These are phyloP conservation scores for Semaprochilodus insignis DNA, from an alignment of 2,797 vertebrate species.

Conservation along the genomic window DNA sequence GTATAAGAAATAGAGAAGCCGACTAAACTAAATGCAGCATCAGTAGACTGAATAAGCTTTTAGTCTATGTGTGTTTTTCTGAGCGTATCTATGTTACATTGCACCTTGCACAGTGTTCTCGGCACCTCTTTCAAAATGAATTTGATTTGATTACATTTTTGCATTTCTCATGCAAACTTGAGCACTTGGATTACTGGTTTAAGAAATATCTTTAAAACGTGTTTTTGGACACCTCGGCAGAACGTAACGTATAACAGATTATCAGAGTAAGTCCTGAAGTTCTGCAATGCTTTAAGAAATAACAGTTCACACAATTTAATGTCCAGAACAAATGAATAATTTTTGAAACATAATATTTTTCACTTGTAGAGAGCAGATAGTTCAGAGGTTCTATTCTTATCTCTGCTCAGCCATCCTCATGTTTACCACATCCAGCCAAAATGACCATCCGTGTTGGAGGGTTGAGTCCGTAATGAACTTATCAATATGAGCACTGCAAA, in stretches of 20 bases:
- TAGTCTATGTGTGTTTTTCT: too few species aligned
- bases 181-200: not conserved
- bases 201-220: not conserved
- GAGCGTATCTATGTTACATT: not conserved
- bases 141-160: not conserved
- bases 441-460: not conserved
- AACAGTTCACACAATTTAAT: constrained; percentile 1
- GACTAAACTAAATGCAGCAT: too few species aligned
- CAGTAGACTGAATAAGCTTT: not conserved
- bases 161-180: not conserved
- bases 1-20: too few species aligned
- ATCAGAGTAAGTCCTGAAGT: not conserved
- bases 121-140: not conserved
- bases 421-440: not conserved
- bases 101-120: not conserved
- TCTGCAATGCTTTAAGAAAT: not conserved
- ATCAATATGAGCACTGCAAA: not conserved
- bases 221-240: constrained; percentile 1
- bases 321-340: not conserved
- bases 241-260: not conserved
- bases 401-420: not conserved
- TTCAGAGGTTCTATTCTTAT: not conserved
- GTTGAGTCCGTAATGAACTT: not conserved
- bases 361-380: not conserved
- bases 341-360: constrained; percentile 1